A percentile compares a stretch with the other conserved stretches of the same genome.
Conservation (phyloP, 2,888 invertebrate genomes). For the Andricus curvator region DNA sequence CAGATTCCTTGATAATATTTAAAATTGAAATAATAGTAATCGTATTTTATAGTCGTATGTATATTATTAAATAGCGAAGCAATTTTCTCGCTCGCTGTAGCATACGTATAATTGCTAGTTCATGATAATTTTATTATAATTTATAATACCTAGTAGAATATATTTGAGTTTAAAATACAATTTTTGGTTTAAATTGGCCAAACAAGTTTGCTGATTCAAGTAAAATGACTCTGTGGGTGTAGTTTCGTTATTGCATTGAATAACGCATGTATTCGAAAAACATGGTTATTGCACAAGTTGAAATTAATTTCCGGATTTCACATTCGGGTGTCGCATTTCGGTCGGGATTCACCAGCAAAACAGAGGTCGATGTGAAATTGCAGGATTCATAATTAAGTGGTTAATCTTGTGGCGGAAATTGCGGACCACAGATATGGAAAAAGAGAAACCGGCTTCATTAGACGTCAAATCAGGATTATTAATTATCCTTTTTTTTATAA, state of each 20-base stretch:
- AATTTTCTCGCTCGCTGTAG: too few species aligned
- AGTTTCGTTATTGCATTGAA: not conserved
- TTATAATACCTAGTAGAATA: too few species aligned
- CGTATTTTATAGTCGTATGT: too few species aligned
- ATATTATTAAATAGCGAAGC: too few species aligned
- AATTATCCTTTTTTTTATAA: too few species aligned
- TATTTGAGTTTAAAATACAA: not conserved
- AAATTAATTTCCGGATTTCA: constrained; percentile 33
- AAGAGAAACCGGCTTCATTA: constrained; percentile 4
- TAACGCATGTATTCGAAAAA: constrained; percentile 2
- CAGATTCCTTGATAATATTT: too few species aligned
- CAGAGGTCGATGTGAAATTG: constrained; percentile 26
- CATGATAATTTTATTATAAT: too few species aligned
- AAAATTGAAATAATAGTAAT: too few species aligned
- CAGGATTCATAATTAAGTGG: constrained; percentile 31
- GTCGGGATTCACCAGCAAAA: constrained; percentile 17
- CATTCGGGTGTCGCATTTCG: not conserved
- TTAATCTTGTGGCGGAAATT: constrained; percentile 32
- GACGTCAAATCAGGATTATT: not conserved
- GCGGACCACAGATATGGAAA: not conserved
- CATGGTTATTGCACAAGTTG: constrained; percentile 1
- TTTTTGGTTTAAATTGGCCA: not conserved
- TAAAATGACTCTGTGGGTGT: not conserved
- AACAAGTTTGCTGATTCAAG: not conserved
- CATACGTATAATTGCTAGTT: too few species aligned